Base-by-base conservation (phyloP, 1,140 invertebrate species). In the Drosophila pectinifera region DNA sequence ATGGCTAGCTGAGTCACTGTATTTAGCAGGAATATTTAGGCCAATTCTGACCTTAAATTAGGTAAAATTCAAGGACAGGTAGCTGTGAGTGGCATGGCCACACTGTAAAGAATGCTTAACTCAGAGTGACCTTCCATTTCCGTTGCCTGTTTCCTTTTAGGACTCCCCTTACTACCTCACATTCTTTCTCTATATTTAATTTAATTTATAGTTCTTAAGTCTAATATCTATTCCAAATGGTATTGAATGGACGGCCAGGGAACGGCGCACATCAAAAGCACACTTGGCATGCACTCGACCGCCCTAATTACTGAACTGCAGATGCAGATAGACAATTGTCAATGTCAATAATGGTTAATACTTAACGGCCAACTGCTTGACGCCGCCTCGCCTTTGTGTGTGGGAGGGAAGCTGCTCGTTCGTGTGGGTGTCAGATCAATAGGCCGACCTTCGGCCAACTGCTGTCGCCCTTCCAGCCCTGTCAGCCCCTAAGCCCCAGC, bases 311-410 rank as follows among this genome's bases (percentile, higher is more conserved):
- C 64, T 54, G 64, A 48, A 64, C 51, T 70, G 67, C 68, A 72
- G 68, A 72, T 72, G 42, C 41, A 78, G 73, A 80, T 84, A 65
- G 74, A 64, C 83, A 88, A 86, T 86, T 86, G 84, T 86, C 83
- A 86, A 86, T 86, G 83, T 86, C 83, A 86, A 88, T 89, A 88
- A 86, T 89, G 62, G 79, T 83, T 83, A 86, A 86, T 88, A 72
- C 79, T 83, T 81, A 81, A 76, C 64, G 62, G 16, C 55, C 59
- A 65, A 18, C 63, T 28, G 63, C 59, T 38, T 78, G 63, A 22
- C 11, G 18, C 16, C 5, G 48, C 20, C 36, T 51, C 16, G 26
- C 43, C 26, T 39, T 41, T 28, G 16, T 7, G 20, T 56, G 63
- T 46, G 48, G 42, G 54, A 31, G 59, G 36, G 24, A 36, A 26